Evolutionary conservation across 2,888 invertebrate genomes (phyloP).

Genomic region (Andrena chrysosceles): DNA sequence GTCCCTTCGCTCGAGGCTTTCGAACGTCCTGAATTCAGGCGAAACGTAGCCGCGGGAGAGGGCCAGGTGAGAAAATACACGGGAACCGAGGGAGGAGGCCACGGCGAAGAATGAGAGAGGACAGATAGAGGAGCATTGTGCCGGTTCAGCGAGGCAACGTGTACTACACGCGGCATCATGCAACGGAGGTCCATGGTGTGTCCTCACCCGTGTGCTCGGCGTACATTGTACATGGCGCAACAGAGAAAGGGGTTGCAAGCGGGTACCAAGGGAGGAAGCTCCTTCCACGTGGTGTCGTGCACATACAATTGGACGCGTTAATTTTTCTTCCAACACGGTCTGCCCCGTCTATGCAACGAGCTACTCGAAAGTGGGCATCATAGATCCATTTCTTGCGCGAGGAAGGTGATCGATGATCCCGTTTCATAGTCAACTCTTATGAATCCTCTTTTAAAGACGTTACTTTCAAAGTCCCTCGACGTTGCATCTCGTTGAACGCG

Average conservation of each 20-base stretch:
- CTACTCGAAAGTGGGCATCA: too few species aligned
- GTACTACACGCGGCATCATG: slow-evolving; percentile 47
- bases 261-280: too few species aligned
- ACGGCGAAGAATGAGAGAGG: slow-evolving; percentile 13
- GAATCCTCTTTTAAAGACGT: slow-evolving; percentile 6
- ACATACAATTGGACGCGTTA: slow-evolving; percentile 52
- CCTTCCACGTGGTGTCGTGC: neutral
- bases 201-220: slow-evolving; percentile 22
- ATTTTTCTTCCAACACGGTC: slow-evolving; percentile 21
- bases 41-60: neutral
- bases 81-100: neutral
- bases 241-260: neutral
- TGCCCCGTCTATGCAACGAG: too few species aligned
- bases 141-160: slow-evolving; percentile 64
- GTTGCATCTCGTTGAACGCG: slow-evolving; percentile 1
- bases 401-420: slow-evolving; percentile 30
- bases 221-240: neutral
- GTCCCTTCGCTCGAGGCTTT: too few species aligned
- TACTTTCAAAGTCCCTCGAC: neutral
- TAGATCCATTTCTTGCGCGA: neutral
- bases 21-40: neutral
- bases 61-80: slow-evolving; percentile 12
- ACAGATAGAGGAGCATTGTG: slow-evolving; percentile 67
- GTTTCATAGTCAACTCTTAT: neutral
- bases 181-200: slow-evolving; percentile 11